These are phyloP conservation scores for Corbicula japonica DNA, from an alignment of 2,888 invertebrate species.

Conservation along the genomic window DNA sequence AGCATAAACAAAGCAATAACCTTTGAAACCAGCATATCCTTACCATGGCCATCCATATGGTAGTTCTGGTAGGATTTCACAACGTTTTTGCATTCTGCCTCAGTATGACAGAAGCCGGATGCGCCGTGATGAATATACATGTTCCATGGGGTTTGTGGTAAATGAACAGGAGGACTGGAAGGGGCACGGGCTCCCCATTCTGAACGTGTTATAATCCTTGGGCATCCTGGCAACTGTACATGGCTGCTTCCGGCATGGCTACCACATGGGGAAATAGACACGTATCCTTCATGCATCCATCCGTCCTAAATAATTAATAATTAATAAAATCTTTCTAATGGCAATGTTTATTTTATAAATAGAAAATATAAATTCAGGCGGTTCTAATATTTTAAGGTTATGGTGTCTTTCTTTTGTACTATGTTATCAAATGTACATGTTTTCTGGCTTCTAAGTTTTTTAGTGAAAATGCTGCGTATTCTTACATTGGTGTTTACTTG, in stretches of 20 bases:
- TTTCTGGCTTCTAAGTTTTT: too few species aligned
- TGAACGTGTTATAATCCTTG: slow-evolving; percentile 70
- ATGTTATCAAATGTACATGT: too few species aligned
- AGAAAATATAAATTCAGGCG: too few species aligned
- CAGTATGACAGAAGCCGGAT: slow-evolving; percentile 82
- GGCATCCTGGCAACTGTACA: slow-evolving; percentile 67
- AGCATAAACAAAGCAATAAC: background rate
- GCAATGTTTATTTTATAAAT: too few species aligned
- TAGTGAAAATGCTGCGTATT: too few species aligned
- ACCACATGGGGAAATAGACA: slow-evolving; percentile 39
- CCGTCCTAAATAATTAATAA: slow-evolving; percentile 28
- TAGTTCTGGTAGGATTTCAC: slow-evolving; percentile 67
- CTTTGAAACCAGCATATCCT: slow-evolving; percentile 2
- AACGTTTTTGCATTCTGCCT: slow-evolving; percentile 50
- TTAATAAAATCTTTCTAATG: background rate
- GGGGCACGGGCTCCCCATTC: slow-evolving; percentile 78
- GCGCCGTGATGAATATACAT: slow-evolving; percentile 86
- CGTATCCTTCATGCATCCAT: slow-evolving; percentile 53
- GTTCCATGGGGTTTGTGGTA: slow-evolving; percentile 68
- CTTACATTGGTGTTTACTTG: too few species aligned
- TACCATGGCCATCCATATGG: slow-evolving; percentile 72
- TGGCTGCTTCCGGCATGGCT: background rate
- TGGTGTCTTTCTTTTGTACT: too few species aligned
- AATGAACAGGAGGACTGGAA: slow-evolving; percentile 39
- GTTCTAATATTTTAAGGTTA: too few species aligned